These are phyloP conservation scores for Panagrolaimus sp. DNA, from an alignment of 1,140 invertebrate species.

Conservation along the genomic window DNA sequence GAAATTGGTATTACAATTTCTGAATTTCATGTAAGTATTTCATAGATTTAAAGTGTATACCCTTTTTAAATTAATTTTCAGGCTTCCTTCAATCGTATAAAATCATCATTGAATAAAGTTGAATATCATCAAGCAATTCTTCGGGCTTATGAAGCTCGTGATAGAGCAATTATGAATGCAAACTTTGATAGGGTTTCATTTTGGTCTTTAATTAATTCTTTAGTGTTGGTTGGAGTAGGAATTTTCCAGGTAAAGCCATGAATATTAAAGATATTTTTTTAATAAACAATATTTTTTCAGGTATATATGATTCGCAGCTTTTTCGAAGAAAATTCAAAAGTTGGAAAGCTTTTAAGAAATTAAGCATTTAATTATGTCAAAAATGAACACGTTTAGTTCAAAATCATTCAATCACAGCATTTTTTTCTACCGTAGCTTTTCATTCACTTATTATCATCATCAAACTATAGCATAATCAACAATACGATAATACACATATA, in stretches of 20 bases:
- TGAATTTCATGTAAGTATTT: constrained; percentile 38
- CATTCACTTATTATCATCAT: too few species aligned
- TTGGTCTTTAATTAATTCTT: constrained; percentile 59
- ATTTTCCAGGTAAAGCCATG: constrained; percentile 54
- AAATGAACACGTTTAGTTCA: too few species aligned
- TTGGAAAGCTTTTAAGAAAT: constrained; percentile 28
- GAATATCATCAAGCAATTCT: constrained; percentile 59
- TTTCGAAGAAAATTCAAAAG: constrained; percentile 59
- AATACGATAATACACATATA: too few species aligned
- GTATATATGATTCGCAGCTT: constrained; percentile 59
- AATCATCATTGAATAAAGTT: constrained; percentile 58
- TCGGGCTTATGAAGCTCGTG: constrained; percentile 59
- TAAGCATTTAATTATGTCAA: not conserved
- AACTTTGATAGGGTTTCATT: constrained; percentile 60
- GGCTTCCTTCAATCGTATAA: constrained; percentile 56
- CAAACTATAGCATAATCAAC: too few species aligned
- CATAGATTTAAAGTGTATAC: not conserved
- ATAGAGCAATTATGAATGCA: constrained; percentile 58
- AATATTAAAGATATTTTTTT: constrained; percentile 25
- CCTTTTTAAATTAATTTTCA: constrained; percentile 48
- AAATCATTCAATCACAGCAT: too few species aligned
- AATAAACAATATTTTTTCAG: constrained; percentile 15
- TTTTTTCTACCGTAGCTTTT: too few species aligned
- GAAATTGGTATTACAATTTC: constrained; percentile 32
- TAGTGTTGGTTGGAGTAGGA: constrained; percentile 60